Conservation (phyloP, 2,797 vertebrate genomes). For the Chlorospingus flavigularis region DNA sequence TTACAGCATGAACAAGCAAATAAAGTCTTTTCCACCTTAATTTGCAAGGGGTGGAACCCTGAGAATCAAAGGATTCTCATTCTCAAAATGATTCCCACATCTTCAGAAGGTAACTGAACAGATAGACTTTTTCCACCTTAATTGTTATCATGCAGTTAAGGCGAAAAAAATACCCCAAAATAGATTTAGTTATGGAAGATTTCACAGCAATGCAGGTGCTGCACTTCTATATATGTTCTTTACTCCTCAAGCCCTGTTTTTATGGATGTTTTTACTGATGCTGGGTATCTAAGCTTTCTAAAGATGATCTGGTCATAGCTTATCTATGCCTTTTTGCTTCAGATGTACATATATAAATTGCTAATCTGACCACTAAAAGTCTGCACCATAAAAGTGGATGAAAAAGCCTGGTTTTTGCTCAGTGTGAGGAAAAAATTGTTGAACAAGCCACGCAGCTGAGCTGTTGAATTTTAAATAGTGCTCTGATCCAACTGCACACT, state of each 20-base stretch:
- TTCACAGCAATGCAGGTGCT: background rate
- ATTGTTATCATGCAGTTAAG: background rate
- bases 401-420: background rate
- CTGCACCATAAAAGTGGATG: background rate
- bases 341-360: background rate
- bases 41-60: background rate
- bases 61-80: background rate
- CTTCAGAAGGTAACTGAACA: background rate
- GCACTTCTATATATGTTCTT: background rate
- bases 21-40: background rate
- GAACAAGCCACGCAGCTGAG: background rate
- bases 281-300: background rate
- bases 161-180: background rate
- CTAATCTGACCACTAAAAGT: background rate
- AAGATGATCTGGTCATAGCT: background rate
- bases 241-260: background rate
- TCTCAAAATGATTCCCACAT: background rate
- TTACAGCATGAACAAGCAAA: background rate
- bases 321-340: background rate
- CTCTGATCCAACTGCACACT: background rate
- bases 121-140: background rate
- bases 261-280: background rate
- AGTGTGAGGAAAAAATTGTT: background rate
- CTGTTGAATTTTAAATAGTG: background rate
- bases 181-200: background rate